Percentiles rank a stretch among this genome's conserved stretches.
These are phyloP conservation scores for Aix galericulata DNA, from an alignment of 2,113 vertebrate genomes.

Conservation along the genomic window DNA sequence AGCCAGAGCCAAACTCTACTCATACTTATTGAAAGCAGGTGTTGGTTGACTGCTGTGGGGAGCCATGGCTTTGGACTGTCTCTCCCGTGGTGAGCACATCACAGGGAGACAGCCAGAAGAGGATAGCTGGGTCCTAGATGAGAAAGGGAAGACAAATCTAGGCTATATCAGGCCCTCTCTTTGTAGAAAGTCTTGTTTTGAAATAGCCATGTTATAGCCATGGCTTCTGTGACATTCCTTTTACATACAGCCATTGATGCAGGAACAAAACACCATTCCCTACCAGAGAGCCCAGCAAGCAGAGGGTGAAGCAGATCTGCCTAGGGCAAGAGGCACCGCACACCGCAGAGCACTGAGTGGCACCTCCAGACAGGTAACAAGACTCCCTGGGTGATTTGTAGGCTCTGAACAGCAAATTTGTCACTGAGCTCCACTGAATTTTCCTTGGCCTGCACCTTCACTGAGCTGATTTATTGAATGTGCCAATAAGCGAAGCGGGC, in stretches of 20 bases:
- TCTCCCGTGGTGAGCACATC: not conserved
- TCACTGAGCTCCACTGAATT: not conserved
- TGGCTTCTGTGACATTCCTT: fast-evolving
- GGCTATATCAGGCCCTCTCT: fast-evolving
- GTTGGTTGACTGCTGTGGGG: not conserved
- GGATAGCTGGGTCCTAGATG: not conserved
- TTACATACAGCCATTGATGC: not conserved
- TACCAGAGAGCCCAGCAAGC: not conserved
- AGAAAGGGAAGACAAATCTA: not conserved
- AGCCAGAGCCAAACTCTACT: not conserved
- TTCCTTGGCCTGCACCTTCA: not conserved
- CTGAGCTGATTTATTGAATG: not conserved
- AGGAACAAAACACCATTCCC: not conserved
- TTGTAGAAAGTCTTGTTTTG: not conserved
- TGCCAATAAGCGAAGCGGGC: not conserved
- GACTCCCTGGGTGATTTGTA: not conserved
- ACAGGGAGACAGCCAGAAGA: fast-evolving
- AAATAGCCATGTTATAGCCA: not conserved
- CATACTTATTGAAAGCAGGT: not conserved
- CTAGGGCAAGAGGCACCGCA: not conserved
- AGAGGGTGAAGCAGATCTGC: not conserved
- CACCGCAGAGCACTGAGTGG: not conserved
- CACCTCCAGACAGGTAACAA: not conserved
- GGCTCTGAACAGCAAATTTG: constrained; percentile 13
- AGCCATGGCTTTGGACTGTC: not conserved